These are phyloP conservation scores for Stichodactyla mertensii DNA, from an alignment of 64 coral and sea anemone genomes.

Conservation along the genomic window DNA sequence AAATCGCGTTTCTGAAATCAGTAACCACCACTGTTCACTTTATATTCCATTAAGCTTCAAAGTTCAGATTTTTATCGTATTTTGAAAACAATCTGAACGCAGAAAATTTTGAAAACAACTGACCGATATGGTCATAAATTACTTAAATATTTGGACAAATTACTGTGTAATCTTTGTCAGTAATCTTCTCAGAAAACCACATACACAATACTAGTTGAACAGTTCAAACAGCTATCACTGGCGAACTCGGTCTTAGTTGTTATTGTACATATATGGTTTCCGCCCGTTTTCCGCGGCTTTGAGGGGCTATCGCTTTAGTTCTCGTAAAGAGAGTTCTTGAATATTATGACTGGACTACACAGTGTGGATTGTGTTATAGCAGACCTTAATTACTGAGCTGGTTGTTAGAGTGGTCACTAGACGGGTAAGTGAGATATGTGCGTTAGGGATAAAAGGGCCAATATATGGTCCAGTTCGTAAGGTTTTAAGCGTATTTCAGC, in stretches of 20 bases:
- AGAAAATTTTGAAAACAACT: too few species aligned
- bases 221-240: background rate
- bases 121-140: too few species aligned
- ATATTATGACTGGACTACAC: background rate
- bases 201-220: background rate
- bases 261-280: background rate
- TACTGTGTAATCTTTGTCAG: background rate
- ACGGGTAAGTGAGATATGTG: slow-evolving; percentile 12
- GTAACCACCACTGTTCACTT: too few species aligned
- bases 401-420: background rate
- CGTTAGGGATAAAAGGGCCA: slow-evolving; percentile 1
- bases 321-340: background rate
- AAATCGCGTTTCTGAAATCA: too few species aligned
- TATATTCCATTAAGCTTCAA: too few species aligned
- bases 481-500: background rate
- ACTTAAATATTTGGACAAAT: background rate
- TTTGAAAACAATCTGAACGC: too few species aligned
- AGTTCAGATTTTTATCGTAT: too few species aligned
- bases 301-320: background rate
- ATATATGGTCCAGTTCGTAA: slow-evolving; percentile 4
- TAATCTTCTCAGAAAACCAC: background rate
- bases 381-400: slow-evolving; percentile 1
- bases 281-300: background rate
- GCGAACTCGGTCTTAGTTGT: too few species aligned
- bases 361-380: background rate